Evolutionary conservation across 1,140 invertebrate genomes (phyloP).

Genomic region (Brachionus paranguensis): DNA sequence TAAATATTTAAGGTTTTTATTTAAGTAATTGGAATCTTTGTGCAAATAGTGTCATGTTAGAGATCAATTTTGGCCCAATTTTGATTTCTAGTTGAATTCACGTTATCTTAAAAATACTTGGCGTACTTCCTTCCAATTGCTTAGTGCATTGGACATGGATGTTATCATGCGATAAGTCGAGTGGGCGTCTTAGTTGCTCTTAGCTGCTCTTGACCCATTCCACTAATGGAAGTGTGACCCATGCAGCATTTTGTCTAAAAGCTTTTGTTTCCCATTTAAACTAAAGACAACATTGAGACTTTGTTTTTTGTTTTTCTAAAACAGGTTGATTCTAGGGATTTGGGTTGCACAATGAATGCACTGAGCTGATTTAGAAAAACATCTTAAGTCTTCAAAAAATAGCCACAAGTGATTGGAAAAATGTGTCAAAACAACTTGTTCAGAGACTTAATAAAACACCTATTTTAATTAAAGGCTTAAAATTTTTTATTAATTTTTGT

Average conservation of each 20-base stretch:
- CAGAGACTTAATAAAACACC: neutral
- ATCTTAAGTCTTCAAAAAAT: neutral
- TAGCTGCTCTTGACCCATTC: neutral
- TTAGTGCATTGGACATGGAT: neutral
- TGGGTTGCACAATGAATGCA: neutral
- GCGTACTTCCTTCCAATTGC: neutral
- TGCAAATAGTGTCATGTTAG: constrained; percentile 7
- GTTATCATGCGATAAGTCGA: neutral
- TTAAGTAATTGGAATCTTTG: constrained; percentile 2
- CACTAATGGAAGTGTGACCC: neutral
- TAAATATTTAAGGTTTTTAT: constrained; percentile 7
- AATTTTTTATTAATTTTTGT: constrained; percentile 12
- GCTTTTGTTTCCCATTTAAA: neutral
- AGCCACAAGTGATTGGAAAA: constrained; percentile 21
- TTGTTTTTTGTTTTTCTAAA: neutral
- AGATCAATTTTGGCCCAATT: neutral
- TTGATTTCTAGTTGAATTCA: neutral
- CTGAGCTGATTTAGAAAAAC: neutral
- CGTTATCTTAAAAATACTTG: neutral
- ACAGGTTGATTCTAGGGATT: neutral
- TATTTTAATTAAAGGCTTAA: constrained; percentile 28
- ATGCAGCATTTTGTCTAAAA: neutral
- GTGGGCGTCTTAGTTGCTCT: neutral
- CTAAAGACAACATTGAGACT: no score
- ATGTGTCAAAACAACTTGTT: constrained; percentile 7